Percentiles rank a stretch among this genome's conserved stretches.
These are phyloP conservation scores for Erebia palarica DNA, from an alignment of 2,888 invertebrate genomes.

Conservation along the genomic window DNA sequence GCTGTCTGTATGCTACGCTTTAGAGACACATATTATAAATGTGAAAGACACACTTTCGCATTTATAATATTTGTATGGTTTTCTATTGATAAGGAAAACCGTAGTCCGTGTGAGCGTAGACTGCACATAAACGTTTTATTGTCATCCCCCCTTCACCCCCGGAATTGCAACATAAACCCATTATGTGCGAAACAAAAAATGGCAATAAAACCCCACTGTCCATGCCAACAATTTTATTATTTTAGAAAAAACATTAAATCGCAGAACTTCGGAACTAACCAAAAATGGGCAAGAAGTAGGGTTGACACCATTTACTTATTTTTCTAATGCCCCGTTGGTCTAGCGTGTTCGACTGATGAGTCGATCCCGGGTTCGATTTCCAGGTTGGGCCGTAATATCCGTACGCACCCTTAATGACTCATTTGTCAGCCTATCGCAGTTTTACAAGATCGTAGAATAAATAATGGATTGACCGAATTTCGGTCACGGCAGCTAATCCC, in stretches of 20 bases:
- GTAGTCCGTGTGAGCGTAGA: not conserved
- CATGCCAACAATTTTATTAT: conserved; percentile 19
- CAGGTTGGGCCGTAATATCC: no score
- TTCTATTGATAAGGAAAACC: not conserved
- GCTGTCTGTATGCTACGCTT: no score
- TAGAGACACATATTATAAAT: no score
- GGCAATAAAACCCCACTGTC: conserved; percentile 6
- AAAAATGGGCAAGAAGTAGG: not conserved
- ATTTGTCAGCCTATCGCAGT: no score
- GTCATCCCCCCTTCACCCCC: not conserved
- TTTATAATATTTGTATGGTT: not conserved
- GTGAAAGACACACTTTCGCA: no score
- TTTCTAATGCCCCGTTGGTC: no score
- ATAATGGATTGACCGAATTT: no score
- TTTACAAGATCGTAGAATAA: no score
- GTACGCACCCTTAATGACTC: no score
- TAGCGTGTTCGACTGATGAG: no score
- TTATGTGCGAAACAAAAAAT: conserved; percentile 21
- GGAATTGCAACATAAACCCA: conserved; percentile 13
- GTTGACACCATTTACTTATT: not conserved
- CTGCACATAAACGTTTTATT: conserved; percentile 19
- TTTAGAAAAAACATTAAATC: conserved; percentile 22
- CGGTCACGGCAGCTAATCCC: no score
- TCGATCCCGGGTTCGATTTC: no score
- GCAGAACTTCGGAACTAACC: conserved; percentile 9